These are phyloP conservation scores for Heterohyrax brucei DNA, from an alignment of 2,797 vertebrate species.

Conservation along the genomic window DNA sequence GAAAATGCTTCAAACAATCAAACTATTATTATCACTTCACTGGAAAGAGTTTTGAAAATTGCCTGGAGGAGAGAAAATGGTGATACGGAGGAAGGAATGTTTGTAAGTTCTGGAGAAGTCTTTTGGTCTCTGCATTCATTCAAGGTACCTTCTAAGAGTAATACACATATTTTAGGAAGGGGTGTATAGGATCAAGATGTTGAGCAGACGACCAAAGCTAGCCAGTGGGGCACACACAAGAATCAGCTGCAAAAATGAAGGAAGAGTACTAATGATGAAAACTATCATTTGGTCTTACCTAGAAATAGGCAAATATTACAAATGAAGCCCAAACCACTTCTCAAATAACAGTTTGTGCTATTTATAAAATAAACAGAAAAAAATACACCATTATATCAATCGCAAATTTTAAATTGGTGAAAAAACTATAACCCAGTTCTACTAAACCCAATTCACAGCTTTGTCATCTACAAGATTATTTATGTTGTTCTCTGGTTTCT, in stretches of 20 bases:
- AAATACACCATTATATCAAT: neutral
- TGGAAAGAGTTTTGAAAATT: conserved; percentile 32
- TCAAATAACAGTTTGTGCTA: neutral
- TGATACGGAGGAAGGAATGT: neutral
- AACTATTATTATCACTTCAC: neutral
- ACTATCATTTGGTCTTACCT: neutral
- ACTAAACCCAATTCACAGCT: neutral
- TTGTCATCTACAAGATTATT: neutral
- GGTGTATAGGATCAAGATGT: neutral
- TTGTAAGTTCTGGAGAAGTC: neutral
- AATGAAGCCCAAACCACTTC: neutral
- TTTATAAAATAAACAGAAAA: neutral
- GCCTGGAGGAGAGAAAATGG: neutral
- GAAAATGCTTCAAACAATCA: neutral
- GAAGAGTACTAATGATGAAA: neutral
- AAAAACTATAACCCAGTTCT: neutral
- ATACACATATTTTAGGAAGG: neutral
- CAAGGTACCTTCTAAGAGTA: neutral
- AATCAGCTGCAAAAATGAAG: neutral
- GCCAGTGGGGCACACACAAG: neutral
- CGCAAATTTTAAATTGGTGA: neutral
- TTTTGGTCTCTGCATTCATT: neutral
- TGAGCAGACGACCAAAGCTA: neutral
- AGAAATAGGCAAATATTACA: neutral
- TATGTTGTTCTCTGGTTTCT: conserved; percentile 8